Percentiles rank a stretch among this genome's conserved stretches.
Evolutionary conservation across 1,140 invertebrate species (phyloP).

Genomic region (Lerema accius): DNA sequence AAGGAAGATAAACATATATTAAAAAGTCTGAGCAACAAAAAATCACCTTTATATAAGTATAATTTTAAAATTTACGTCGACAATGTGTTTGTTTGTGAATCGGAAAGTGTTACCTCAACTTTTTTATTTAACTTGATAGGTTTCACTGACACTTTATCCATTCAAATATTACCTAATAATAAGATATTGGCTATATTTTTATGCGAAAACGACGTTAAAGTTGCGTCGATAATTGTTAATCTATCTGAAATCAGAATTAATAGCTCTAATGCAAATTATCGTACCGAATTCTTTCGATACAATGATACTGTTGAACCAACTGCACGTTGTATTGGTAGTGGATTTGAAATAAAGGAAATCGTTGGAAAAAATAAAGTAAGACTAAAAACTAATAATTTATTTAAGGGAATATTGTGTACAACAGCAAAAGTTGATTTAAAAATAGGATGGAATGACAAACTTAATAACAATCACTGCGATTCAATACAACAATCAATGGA

Average conservation of each 20-base stretch:
- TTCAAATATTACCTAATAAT: constrained; percentile 68
- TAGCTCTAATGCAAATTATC: constrained; percentile 38
- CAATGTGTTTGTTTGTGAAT: constrained; percentile 68
- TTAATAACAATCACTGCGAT: constrained; percentile 48
- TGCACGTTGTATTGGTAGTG: constrained; percentile 56
- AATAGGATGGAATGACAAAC: constrained; percentile 63
- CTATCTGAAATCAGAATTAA: constrained; percentile 52
- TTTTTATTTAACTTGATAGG: constrained; percentile 40
- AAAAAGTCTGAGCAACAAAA: constrained; percentile 34
- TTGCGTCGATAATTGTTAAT: constrained; percentile 46
- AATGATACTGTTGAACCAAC: constrained; percentile 48
- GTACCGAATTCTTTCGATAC: constrained; percentile 43
- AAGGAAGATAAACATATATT: constrained; percentile 46
- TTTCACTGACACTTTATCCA: constrained; percentile 60
- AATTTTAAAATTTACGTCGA: constrained; percentile 66
- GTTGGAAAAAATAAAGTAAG: constrained; percentile 55
- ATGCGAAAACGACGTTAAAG: constrained; percentile 56
- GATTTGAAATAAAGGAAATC: constrained; percentile 66
- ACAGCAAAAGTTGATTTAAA: constrained; percentile 54
- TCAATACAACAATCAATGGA: constrained; percentile 49
- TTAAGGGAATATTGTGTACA: constrained; percentile 59
- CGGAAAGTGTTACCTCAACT: constrained; percentile 47
- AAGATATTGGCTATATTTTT: constrained; percentile 50
- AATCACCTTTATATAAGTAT: constrained; percentile 36
- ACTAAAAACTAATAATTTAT: constrained; percentile 65